These are phyloP conservation scores for Sipha flava DNA, from an alignment of 1,140 invertebrate genomes.

Conservation along the genomic window DNA sequence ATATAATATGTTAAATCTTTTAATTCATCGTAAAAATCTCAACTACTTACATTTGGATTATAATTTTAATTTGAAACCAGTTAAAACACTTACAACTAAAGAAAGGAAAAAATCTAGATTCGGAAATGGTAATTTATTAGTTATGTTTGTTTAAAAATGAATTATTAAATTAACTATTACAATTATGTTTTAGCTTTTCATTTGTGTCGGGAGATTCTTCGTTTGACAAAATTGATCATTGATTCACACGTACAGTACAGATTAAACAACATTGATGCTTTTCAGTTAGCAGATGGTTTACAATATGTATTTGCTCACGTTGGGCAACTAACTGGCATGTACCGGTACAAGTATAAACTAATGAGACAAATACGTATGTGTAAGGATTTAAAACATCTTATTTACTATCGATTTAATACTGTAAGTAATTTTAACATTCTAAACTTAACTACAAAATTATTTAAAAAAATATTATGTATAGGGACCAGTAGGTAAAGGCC, in stretches of 20 bases:
- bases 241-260: conserved; percentile 99
- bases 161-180: background rate
- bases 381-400: conserved; percentile 98
- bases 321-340: conserved; percentile 99
- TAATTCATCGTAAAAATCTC: conserved; percentile 98
- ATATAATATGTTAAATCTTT: conserved; percentile 98
- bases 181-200: conserved; percentile 73
- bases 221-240: conserved; percentile 95
- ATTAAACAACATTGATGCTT: conserved; percentile 98
- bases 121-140: conserved; percentile 73
- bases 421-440: conserved; percentile 49
- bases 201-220: conserved; percentile 94
- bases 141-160: background rate
- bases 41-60: conserved; percentile 99
- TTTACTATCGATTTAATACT: conserved; percentile 99
- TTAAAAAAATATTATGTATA: conserved; percentile 42
- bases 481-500: conserved; percentile 97
- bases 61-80: conserved; percentile 99
- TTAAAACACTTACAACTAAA: conserved; percentile 98
- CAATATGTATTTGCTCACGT: conserved; percentile 99
- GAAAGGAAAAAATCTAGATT: conserved; percentile 99
- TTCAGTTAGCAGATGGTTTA: conserved; percentile 95
- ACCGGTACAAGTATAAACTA: conserved; percentile 98
- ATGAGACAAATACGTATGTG: conserved; percentile 99
- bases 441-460: background rate